Conservation (phyloP, 2,797 vertebrate species). For the Myoxocephalus aenaeus region DNA sequence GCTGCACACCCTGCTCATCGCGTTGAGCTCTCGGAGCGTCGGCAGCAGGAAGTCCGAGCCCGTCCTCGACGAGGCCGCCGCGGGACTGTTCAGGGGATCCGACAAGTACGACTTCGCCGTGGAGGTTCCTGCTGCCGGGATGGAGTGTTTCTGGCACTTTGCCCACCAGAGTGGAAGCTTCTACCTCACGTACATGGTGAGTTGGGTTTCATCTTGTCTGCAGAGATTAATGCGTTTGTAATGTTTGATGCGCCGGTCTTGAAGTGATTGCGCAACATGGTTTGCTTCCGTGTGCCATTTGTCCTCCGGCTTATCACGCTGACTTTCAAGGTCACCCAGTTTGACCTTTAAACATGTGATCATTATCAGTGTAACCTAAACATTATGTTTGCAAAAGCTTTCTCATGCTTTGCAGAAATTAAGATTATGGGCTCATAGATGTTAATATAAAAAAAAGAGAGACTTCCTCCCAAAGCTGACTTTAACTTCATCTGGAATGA, state of each 20-base stretch:
- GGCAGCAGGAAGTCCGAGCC: slow-evolving; percentile 75
- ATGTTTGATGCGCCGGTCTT: neutral
- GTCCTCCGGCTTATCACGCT: slow-evolving; percentile 46
- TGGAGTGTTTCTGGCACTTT: slow-evolving; percentile 91
- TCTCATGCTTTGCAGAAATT: neutral
- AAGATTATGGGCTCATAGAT: neutral
- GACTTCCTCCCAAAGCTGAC: neutral
- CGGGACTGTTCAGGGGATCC: slow-evolving; percentile 71
- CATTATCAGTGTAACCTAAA: neutral
- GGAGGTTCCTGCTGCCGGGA: slow-evolving; percentile 63
- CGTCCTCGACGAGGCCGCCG: neutral
- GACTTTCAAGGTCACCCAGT: slow-evolving; percentile 20
- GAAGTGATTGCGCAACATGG: neutral
- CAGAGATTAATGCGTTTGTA: neutral
- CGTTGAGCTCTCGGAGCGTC: slow-evolving; percentile 44
- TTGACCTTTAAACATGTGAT: slow-evolving; percentile 2
- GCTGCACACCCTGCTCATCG: slow-evolving; percentile 28
- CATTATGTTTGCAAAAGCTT: neutral
- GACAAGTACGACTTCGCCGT: slow-evolving; percentile 86
- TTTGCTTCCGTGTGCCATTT: neutral
- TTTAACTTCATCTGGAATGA: neutral
- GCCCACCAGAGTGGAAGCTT: slow-evolving; percentile 84
- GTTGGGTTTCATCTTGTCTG: neutral
- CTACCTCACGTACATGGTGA: slow-evolving; percentile 88
- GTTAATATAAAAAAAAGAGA: neutral